Conservation (phyloP, 2,797 vertebrate genomes). For the Salarias fasciatus region DNA sequence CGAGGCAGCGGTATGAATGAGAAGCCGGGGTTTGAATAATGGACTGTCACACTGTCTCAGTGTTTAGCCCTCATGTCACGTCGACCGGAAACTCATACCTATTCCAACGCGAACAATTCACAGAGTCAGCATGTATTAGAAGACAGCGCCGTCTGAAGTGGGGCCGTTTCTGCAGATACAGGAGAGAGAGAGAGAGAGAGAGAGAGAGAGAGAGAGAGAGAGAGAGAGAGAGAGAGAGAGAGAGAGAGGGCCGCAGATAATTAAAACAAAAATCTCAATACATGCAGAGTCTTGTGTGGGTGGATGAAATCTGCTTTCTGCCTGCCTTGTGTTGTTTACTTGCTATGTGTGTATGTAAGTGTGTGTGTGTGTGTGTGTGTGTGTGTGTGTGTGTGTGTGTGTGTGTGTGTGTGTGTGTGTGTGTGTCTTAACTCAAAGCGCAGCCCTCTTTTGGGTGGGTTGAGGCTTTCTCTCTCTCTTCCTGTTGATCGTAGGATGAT, state of each 20-base stretch:
- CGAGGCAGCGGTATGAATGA: slow-evolving; percentile 60
- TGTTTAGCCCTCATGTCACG: slow-evolving; percentile 60
- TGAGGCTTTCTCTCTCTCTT: slow-evolving; percentile 41
- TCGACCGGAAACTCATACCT: slow-evolving; percentile 43
- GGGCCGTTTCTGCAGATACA: slow-evolving; percentile 45
- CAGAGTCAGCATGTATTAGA: slow-evolving; percentile 49
- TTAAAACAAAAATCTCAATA: slow-evolving; percentile 46
- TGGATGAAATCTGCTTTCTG: slow-evolving; percentile 28
- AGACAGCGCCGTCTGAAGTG: slow-evolving; percentile 20
- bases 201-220: too few species aligned
- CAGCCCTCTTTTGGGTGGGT: slow-evolving; percentile 40
- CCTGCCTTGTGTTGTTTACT: slow-evolving; percentile 5
- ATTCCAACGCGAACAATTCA: slow-evolving; percentile 45
- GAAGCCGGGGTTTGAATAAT: slow-evolving; percentile 67
- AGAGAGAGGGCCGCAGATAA: slow-evolving; percentile 20
- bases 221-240: slow-evolving; percentile 17
- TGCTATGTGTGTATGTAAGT: neutral
- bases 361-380: neutral
- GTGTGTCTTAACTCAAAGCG: slow-evolving; percentile 15
- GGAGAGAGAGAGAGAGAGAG: slow-evolving; percentile 22
- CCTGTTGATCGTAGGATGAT: slow-evolving; percentile 72
- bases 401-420: too few species aligned
- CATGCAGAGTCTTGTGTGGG: slow-evolving; percentile 44
- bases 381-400: neutral
- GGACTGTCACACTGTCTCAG: slow-evolving; percentile 47